Base-by-base conservation (phyloP, 2,888 invertebrate species). In the Bruchidius siliquastri region DNA sequence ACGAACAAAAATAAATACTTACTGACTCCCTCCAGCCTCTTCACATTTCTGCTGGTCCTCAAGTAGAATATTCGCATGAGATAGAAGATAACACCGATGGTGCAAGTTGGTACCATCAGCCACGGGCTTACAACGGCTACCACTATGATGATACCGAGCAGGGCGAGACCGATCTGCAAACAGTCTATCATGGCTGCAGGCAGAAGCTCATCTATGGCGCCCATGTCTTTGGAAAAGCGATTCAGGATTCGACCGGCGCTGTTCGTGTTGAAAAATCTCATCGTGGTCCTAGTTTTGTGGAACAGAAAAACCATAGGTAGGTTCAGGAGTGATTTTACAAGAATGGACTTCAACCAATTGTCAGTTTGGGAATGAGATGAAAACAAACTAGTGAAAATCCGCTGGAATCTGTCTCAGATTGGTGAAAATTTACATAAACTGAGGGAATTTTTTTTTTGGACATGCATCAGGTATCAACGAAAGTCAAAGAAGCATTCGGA, bases 1-100 rank as follows among this genome's bases (percentile, higher is more conserved):
- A n/a, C n/a, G n/a, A n/a, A n/a, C n/a, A n/a, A n/a, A n/a, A 49
- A 49, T 49, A 49, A 49, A 49, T 21, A 87, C 90, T 89, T 81
- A 92, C 92, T 91, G n/a, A 91, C 89, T 80, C 92, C 91, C 83
- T 93, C 92, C 2, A 92, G 87, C 80, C 92, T 86, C 85, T 92
- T 95, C 22, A 95, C 86, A 81, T 93, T 93, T 22, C 94, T 87
- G 26, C 94, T 93, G n/a, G 94, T 94, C 26, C 88, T 84, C 21
- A 95, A 87, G 86, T 94, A 95, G 80, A 93, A 88, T 4, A 88
- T 86, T 32, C 95, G 85, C 68, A 95, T 84, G 13, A 90, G 85
- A 76, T 90, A 90, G 83, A 95, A 92, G 8, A 93, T 80, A 0
- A 90, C 76, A 0, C 90, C 90, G 10, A 95, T 89, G 2, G 91